Base-by-base conservation (phyloP, 2,888 invertebrate species). In the Clitarchus hookeri region DNA sequence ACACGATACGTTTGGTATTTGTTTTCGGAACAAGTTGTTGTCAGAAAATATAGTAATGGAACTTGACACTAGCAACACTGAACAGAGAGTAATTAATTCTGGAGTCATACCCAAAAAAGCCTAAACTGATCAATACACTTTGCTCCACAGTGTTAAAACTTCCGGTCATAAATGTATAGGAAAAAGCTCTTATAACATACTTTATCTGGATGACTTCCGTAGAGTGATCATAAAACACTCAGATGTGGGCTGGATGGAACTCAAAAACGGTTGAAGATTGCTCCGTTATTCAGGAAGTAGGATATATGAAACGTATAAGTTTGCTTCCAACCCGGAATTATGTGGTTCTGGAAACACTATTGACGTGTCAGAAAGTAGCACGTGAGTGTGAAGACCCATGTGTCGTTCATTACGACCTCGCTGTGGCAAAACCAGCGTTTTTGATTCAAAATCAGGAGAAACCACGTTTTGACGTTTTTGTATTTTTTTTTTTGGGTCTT, bases 1-100 rank as follows among this genome's bases (percentile, higher is more conserved):
- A 82, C 82, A 82, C 44, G 82, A 82, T 44, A 82, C 82, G 27
- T 82, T 82, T 82, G 82, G 82, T 82, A 82, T 82, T 82, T 82
- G 82, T 44, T 82, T 82, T 82, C 82, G 26, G 82, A 82, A 82
- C 82, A 82, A 82, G 19, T 26, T 78, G 36, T 27, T 27, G 44
- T 44, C 82, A 82, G 82, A 82, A 82, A 82, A 82, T 82, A 27
- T 82, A 82, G 82, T 6, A 82, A 27, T 44, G 44, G 82, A 82
- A 82, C 6, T 27, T 27, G 27, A 82, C 27, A 19, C 36, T 44
- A 27, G 44, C 11, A 82, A 82, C 82, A 82, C 82, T 27, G 44
- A 82, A 82, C 82, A 82, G 44, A 82, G 27, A 82, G 82, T 12
- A 82, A 27, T 2, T 82, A 82, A 82, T 9, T 82, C 82, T 82